Evolutionary conservation across 2,888 invertebrate species (phyloP).

Genomic region (Apamea sordens): DNA sequence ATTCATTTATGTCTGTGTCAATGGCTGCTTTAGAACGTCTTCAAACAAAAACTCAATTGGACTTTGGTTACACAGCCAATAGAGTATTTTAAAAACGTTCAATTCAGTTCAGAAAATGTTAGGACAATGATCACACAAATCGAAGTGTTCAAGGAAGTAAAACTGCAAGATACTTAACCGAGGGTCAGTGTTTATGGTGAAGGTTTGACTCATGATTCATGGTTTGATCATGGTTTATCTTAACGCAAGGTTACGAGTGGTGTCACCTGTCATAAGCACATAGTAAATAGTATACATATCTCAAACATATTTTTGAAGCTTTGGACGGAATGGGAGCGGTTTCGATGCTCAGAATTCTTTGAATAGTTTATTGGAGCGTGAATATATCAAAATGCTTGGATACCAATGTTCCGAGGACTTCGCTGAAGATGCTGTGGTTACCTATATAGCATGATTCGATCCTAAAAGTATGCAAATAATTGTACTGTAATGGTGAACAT

Average conservation of each 20-base stretch:
- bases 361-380: not conserved
- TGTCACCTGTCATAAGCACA: conserved; percentile 18
- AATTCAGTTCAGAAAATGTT: conserved; percentile 1
- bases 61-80: not conserved
- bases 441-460: conserved; percentile 6
- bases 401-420: not conserved
- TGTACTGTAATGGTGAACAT: conserved; percentile 29
- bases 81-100: not conserved
- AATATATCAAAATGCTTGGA: not conserved
- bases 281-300: conserved; percentile 7
- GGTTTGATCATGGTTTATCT: not conserved
- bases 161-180: conserved; percentile 11
- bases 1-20: conserved; percentile 9
- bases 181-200: conserved; percentile 33
- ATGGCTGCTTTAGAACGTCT: conserved; percentile 25
- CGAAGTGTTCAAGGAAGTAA: conserved; percentile 30
- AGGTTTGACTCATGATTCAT: conserved; percentile 45
- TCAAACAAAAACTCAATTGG: conserved; percentile 24
- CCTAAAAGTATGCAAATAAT: conserved; percentile 26
- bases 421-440: not conserved
- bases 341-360: not conserved
- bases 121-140: conserved; percentile 5
- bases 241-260: conserved; percentile 37
- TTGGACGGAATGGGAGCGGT: not conserved
- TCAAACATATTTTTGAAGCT: not conserved